Evolutionary conservation across 2,113 vertebrate genomes (phyloP).

Genomic region (Aspiorhynchus laticeps): DNA sequence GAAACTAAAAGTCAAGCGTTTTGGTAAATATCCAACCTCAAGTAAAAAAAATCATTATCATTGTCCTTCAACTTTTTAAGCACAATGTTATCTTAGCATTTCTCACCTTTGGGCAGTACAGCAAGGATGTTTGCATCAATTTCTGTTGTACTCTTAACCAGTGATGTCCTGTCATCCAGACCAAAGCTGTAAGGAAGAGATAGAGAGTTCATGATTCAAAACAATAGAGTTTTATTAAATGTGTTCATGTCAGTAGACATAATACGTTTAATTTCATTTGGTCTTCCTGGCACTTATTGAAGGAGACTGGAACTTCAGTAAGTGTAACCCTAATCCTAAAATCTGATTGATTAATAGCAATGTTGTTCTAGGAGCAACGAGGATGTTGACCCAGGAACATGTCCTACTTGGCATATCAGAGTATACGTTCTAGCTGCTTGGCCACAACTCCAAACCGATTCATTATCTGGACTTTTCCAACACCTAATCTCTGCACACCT

Average conservation of each 20-base stretch:
- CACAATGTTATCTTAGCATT: neutral
- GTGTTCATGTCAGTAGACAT: neutral
- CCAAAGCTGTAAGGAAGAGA: slow-evolving; percentile 65
- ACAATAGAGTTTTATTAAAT: neutral
- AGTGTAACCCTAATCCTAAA: neutral
- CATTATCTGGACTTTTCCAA: neutral
- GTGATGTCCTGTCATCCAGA: slow-evolving; percentile 75
- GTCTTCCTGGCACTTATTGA: neutral
- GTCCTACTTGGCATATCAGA: neutral
- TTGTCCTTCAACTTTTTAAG: neutral
- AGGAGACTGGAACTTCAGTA: neutral
- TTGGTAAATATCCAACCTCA: neutral
- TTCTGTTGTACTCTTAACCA: slow-evolving; percentile 80
- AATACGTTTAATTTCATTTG: neutral
- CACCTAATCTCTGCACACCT: neutral
- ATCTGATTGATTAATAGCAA: neutral
- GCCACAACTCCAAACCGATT: neutral
- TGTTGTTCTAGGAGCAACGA: neutral
- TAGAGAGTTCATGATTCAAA: neutral
- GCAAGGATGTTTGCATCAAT: slow-evolving; percentile 84
- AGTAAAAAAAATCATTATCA: too few species aligned
- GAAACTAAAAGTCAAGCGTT: slow-evolving; percentile 78
- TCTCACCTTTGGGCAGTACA: slow-evolving; percentile 88
- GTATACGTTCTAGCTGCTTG: neutral
- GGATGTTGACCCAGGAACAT: neutral